phyloP scores from a whole-genome alignment of 1,140 invertebrate species.

The Drosophila kanapiae region DNA sequence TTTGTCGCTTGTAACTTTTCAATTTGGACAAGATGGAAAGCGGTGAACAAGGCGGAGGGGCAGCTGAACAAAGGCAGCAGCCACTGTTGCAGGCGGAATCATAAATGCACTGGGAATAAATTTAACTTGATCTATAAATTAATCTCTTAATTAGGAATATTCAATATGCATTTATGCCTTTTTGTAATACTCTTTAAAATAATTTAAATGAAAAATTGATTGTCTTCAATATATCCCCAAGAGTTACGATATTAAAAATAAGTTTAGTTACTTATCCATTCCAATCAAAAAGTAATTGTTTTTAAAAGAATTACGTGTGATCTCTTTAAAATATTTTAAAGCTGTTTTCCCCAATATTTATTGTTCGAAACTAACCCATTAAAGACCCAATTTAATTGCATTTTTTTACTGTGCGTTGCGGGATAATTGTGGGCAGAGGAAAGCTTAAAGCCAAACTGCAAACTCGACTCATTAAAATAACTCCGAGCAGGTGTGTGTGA shows the following conservation, averaged over 20 bases:
- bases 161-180: too few species aligned
- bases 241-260: too few species aligned
- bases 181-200: too few species aligned
- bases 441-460: conserved; percentile 68
- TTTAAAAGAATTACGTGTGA: too few species aligned
- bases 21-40: conserved; percentile 66
- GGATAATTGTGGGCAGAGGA: conserved; percentile 14
- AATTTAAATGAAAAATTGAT: too few species aligned
- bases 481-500: conserved; percentile 73
- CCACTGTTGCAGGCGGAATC: conserved; percentile 4
- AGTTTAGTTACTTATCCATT: too few species aligned
- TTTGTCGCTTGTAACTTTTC: conserved; percentile 69
- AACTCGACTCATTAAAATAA: conserved; percentile 78
- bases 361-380: background rate
- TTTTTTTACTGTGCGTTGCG: conserved; percentile 9
- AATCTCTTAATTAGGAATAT: too few species aligned
- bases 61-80: conserved; percentile 27
- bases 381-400: background rate
- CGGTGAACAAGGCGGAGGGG: background rate
- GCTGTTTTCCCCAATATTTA: too few species aligned
- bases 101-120: conserved; percentile 4
- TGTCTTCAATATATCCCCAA: too few species aligned
- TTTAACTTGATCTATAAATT: too few species aligned
- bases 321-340: too few species aligned
- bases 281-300: too few species aligned